These are phyloP conservation scores for Ondatra zibethicus DNA, from an alignment of 2,113 vertebrate species.

Conservation along the genomic window DNA sequence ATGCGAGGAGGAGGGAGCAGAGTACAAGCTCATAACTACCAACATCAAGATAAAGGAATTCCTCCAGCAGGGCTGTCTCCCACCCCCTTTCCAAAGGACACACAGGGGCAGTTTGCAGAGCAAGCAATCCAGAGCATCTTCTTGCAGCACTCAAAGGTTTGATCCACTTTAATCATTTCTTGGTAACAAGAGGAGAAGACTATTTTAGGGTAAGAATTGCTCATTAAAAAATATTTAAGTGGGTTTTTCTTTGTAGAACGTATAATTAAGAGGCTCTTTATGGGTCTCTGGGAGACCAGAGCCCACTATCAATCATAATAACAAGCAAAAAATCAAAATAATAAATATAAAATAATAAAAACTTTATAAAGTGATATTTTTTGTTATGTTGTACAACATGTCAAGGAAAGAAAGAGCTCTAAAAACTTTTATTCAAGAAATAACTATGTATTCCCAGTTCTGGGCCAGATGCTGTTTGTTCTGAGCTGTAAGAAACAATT, in stretches of 20 bases:
- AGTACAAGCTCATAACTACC: background rate
- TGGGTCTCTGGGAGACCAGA: background rate
- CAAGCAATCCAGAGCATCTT: background rate
- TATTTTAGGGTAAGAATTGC: background rate
- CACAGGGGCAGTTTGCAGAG: background rate
- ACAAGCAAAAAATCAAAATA: background rate
- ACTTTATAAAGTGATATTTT: background rate
- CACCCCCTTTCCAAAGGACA: constrained; percentile 11
- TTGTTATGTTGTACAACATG: background rate
- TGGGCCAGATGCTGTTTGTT: background rate
- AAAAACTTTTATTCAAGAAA: background rate
- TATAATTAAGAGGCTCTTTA: constrained; percentile 1
- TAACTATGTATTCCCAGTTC: background rate
- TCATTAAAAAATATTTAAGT: constrained; percentile 52
- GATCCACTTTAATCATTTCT: background rate
- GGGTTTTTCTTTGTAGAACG: background rate
- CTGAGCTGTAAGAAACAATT: background rate
- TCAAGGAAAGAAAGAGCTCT: background rate
- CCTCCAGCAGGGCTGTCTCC: background rate
- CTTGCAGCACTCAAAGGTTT: constrained; percentile 7
- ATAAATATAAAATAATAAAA: constrained; percentile 38
- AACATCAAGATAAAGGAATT: background rate
- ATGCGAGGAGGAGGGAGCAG: background rate
- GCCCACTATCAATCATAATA: background rate
- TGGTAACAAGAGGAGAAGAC: constrained; percentile 49